phyloP scores from a whole-genome alignment of 2,113 vertebrate genomes.

The Varanus komodoensis region DNA sequence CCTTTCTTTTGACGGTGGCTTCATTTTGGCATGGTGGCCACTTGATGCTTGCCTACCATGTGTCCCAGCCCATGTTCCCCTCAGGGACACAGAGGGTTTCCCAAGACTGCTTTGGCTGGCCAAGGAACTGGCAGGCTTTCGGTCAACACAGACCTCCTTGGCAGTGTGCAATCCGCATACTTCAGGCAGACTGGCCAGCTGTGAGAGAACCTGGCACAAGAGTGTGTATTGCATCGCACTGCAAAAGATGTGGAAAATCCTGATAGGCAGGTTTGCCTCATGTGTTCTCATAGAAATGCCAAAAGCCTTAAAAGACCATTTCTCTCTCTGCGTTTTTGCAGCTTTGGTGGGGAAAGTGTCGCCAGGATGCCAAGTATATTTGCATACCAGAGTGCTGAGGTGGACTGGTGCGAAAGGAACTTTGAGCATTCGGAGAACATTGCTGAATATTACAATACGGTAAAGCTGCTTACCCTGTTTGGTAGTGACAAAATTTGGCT shows the following conservation, averaged over 20 bases:
- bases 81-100: too few species aligned
- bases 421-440: constrained; percentile 86
- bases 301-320: neutral
- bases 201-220: neutral
- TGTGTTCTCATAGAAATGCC: too few species aligned
- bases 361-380: constrained; percentile 83
- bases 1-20: too few species aligned
- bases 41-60: too few species aligned
- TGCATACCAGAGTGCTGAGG: constrained; percentile 90
- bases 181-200: neutral
- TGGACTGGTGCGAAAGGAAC: constrained; percentile 98
- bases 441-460: constrained; percentile 96
- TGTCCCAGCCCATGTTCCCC: too few species aligned
- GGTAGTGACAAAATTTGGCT: too few species aligned
- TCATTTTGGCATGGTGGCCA: too few species aligned
- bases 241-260: neutral
- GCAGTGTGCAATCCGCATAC: neutral
- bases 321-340: too few species aligned
- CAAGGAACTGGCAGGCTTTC: too few species aligned
- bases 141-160: too few species aligned
- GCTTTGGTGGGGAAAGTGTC: neutral
- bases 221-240: neutral
- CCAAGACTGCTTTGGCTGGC: too few species aligned
- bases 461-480: constrained; percentile 65
- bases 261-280: neutral